These are phyloP conservation scores for Synodontis membranacea DNA, from an alignment of 2,113 vertebrate genomes.

Conservation along the genomic window DNA sequence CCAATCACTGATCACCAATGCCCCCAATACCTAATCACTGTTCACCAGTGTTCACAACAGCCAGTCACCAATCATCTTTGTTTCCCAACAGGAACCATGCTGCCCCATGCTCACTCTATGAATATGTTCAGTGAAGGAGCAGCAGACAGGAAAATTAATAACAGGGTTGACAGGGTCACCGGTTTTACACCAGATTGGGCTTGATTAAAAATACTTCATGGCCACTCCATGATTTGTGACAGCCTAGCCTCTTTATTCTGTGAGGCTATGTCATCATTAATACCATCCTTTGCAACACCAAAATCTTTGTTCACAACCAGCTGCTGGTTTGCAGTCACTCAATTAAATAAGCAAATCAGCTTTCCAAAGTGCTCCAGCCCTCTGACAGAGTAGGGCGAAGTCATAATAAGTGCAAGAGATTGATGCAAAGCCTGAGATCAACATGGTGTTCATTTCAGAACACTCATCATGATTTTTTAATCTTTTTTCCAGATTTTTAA, in stretches of 20 bases:
- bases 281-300: neutral
- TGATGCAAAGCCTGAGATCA: neutral
- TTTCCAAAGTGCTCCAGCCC: neutral
- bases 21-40: neutral
- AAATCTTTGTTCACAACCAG: neutral
- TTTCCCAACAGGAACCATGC: neutral
- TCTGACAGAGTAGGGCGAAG: neutral
- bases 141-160: neutral
- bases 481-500: neutral
- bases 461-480: neutral
- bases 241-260: neutral
- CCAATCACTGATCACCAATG: neutral
- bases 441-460: neutral
- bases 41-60: neutral
- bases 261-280: neutral
- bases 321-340: neutral
- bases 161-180: neutral
- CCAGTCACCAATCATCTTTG: neutral
- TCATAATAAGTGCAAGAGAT: conserved; percentile 6
- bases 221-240: neutral
- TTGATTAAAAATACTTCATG: too few relatives aligned
- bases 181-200: neutral
- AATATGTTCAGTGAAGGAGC: neutral
- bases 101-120: neutral
- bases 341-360: neutral